Percentiles rank a stretch among this genome's conserved stretches.
These are phyloP conservation scores for Platysternon megacephalum DNA, from an alignment of 2,113 vertebrate species.

Conservation along the genomic window DNA sequence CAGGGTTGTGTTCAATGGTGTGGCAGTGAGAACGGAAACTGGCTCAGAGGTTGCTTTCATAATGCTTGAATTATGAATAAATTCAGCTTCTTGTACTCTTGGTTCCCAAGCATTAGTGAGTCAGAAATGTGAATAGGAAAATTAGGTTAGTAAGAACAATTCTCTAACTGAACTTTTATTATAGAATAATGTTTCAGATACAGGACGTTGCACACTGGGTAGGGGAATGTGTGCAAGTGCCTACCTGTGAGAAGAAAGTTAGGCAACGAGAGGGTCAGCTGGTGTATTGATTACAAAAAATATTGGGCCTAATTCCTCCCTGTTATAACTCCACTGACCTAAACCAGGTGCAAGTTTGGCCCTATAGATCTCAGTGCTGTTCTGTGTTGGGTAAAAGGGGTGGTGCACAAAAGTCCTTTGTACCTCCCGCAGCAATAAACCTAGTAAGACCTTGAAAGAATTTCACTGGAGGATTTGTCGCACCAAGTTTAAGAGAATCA, in stretches of 20 bases:
- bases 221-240: background rate
- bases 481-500: background rate
- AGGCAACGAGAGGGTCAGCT: background rate
- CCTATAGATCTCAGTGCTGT: background rate
- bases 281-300: background rate
- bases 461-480: constrained; percentile 5
- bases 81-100: background rate
- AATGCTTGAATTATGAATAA: constrained; percentile 40
- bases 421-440: background rate
- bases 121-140: constrained; percentile 41
- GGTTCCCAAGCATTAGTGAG: constrained; percentile 33
- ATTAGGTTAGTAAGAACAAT: constrained; percentile 38
- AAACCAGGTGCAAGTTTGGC: background rate
- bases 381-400: background rate
- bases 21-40: constrained; percentile 59
- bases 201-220: background rate
- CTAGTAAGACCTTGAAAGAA: fast-evolving
- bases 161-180: constrained; percentile 25
- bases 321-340: background rate
- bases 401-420: background rate
- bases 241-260: background rate
- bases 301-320: background rate
- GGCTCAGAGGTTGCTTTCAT: constrained; percentile 57
- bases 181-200: constrained; percentile 14
- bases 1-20: constrained; percentile 65